Evolutionary conservation across 2,888 invertebrate species (phyloP), one percentile per base, ranked within the genome.

Genomic region (Lepidonotus clava): DNA sequence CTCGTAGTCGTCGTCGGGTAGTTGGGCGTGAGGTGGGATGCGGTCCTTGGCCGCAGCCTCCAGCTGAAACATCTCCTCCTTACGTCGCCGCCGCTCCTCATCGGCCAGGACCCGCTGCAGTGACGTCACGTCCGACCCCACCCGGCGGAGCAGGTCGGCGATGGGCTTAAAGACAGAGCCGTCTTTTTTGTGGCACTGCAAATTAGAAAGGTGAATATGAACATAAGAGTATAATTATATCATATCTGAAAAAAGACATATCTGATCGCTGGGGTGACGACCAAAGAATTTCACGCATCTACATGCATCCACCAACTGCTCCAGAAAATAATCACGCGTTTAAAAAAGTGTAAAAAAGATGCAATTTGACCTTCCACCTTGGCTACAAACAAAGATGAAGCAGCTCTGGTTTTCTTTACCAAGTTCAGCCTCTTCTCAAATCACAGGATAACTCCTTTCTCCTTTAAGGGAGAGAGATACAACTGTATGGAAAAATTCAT

Each of bases 1-100:
- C 53, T 92, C 92, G 5, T 88, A 89, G n/a, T 92, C 92, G 28
- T 93, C 93, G 66, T 93, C 92, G 0, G 92, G 92, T 14, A 93
- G 90, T 46, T 92, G 88, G 18, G 93, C 92, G 85, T 93, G 93
- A 1, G 92, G 91, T 6, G 93, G 93, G 14, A 86, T 53, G 6
- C 85, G 11, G 24, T 21, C 24, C 24, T 24, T 24, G 5, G 24
- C 80, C 1, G 28, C 28, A 11, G 41, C 46, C 46, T 80, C 80
- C 32, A 80, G 80, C 21, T 80, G 80, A 41, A 80, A 80, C 80
- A 80, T 80, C 71, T 66, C 38, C 56, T 38, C 18, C 24, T 40
- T 1, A 32, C 67, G 28, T 36, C 14, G 4, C 40, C 85, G 40
- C n/a, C 51, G 40, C 53, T 87, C 86, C n/a, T 83, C 87, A 18